Evolutionary conservation across 2,113 vertebrate species (phyloP), one percentile per base, ranked within the genome.

Genomic region (Stigmatopora nigra): DNA sequence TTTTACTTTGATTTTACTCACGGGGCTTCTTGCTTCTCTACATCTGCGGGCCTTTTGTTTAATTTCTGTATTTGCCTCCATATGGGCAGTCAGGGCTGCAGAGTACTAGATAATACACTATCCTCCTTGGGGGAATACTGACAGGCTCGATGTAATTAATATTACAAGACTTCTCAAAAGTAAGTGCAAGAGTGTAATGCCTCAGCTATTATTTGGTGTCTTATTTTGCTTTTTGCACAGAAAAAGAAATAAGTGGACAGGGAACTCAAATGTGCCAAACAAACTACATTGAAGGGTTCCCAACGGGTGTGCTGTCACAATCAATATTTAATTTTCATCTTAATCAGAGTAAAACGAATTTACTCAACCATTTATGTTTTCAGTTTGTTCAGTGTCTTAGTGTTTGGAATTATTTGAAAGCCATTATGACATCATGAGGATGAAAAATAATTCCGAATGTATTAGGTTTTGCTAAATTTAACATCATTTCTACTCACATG

Each of bases 61-160:
- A 70, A 79, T 73, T 7, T 41, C 6, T 41, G 9, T 68, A 56
- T 67, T 71, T 74, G 60, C 48, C 48, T 67, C 53, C 55, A 48
- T 61, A 31, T 65, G 69, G 51, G 64, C 49, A 62, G 53, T 44
- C 63, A 19, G 44, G 64, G 69, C 68, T 68, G 70, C 65, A 67
- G 61, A 75, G 68, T 72, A 58, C 22, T 67, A 73, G 66, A 75
- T 83, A 71, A 81, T 74, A 72, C 78, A 81, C 20, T 17, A 20
- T 48, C 15, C 36, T 82, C 77, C 76, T 75, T 60, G 6, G 51
- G 73, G 77, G 77, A 67, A 65, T 15, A 69, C 22, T 64, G 68
- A 57, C 64, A 63, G 59, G 45, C 68, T 53, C 2, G 3, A 65
- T 77, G 64, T 76, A 77, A 86, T 89, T 68, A 88, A 86, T 88